Conservation (phyloP, 2,888 invertebrate species). For the Smittia aterrima region DNA sequence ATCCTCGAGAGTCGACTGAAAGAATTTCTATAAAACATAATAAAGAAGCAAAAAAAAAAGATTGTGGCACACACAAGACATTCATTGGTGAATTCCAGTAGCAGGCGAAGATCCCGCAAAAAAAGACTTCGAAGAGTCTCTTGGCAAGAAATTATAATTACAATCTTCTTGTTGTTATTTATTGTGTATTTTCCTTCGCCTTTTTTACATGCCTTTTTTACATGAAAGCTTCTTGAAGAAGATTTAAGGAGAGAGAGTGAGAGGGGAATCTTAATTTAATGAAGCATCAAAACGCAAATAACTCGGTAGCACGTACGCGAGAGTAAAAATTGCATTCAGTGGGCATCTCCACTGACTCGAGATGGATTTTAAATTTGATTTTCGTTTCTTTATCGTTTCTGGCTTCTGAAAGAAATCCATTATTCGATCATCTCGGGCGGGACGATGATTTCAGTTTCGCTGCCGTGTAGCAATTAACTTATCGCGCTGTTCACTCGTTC, state of each 20-base stretch:
- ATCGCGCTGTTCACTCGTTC: conserved; percentile 7
- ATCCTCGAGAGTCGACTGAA: neutral
- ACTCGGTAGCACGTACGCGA: conserved; percentile 28
- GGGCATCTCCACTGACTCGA: neutral
- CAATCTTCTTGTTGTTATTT: conserved; percentile 31
- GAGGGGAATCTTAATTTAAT: conserved; percentile 22
- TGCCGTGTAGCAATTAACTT: conserved; percentile 29
- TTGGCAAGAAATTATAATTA: conserved; percentile 37
- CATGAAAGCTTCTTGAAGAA: neutral
- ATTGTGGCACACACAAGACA: conserved; percentile 3
- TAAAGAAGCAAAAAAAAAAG: neutral
- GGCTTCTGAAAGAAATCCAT: conserved; percentile 17
- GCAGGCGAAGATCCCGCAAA: conserved; percentile 7
- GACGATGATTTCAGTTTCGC: conserved; percentile 7
- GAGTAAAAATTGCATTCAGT: conserved; percentile 7
- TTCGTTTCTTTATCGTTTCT: conserved; percentile 3
- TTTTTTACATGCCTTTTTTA: neutral
- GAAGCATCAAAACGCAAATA: conserved; percentile 32
- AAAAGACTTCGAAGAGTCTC: conserved; percentile 4
- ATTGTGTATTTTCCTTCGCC: conserved; percentile 20
- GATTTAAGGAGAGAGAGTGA: conserved; percentile 12
- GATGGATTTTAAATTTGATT: conserved; percentile 18
- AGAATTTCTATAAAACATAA: neutral
- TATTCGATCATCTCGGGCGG: neutral
- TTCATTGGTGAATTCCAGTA: conserved; percentile 30